phyloP scores from a whole-genome alignment of 2,797 vertebrate species.

The Semaprochilodus insignis region DNA sequence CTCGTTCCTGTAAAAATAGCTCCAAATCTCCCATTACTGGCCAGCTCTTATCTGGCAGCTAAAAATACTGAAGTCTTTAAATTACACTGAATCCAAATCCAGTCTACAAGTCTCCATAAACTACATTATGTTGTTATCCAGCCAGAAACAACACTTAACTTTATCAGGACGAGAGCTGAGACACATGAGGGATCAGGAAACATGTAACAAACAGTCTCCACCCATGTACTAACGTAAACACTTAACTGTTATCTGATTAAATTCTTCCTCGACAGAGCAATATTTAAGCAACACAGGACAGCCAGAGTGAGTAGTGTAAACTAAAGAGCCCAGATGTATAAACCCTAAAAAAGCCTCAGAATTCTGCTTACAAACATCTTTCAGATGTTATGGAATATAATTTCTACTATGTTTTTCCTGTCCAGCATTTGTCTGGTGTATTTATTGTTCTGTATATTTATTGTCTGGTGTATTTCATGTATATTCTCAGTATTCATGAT shows the following conservation, averaged over 20 bases:
- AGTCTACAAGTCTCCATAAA: constrained; percentile 11
- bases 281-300: constrained; percentile 14
- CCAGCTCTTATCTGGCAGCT: constrained; percentile 1
- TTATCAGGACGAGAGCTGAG: constrained; percentile 69
- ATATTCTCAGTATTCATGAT: too few relatives aligned
- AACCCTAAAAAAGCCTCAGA: background rate
- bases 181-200: constrained; percentile 62
- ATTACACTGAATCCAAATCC: background rate
- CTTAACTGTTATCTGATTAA: constrained; percentile 56
- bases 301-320: constrained; percentile 28
- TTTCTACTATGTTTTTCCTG: background rate
- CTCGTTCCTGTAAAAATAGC: constrained; percentile 1
- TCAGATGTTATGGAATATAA: background rate
- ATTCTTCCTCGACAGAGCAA: constrained; percentile 41
- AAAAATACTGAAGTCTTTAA: background rate
- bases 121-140: constrained; percentile 30
- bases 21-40: constrained; percentile 8
- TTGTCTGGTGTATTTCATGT: too few relatives aligned
- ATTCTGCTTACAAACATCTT: constrained; percentile 19
- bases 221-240: constrained; percentile 58
- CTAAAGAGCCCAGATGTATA: background rate
- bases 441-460: too few relatives aligned
- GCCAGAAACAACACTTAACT: constrained; percentile 75
- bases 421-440: too few relatives aligned
- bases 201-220: constrained; percentile 54